phyloP scores from a whole-genome alignment of 1,140 invertebrate species.

The Calliphora vicina region DNA sequence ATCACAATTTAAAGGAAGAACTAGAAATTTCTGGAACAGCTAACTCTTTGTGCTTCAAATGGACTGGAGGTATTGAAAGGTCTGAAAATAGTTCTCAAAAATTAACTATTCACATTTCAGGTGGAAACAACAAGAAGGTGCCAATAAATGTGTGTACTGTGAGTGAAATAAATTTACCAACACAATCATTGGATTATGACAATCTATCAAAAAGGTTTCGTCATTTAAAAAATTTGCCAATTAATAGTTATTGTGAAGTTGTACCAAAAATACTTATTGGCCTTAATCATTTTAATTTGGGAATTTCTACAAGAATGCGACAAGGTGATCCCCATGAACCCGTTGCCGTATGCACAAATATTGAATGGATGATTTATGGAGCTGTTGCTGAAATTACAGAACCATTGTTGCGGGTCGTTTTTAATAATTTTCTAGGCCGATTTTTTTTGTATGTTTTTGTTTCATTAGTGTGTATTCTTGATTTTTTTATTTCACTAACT shows the following conservation, averaged over 20 bases:
- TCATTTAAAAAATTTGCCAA: neutral
- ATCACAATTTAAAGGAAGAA: neutral
- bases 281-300: neutral
- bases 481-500: no score
- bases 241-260: neutral
- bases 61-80: neutral
- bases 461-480: no score
- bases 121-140: neutral
- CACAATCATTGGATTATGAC: conserved; percentile 1
- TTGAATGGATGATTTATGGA: neutral
- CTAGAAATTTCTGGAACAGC: neutral
- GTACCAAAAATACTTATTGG: neutral
- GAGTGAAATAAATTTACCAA: neutral
- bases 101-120: neutral
- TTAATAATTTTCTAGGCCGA: no score
- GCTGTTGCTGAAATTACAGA: neutral
- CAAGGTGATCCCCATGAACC: neutral
- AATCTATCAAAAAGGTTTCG: neutral
- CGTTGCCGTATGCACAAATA: neutral
- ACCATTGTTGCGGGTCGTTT: no score
- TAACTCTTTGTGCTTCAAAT: neutral
- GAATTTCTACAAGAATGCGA: neutral
- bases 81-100: neutral
- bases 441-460: no score
- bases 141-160: neutral